These are phyloP conservation scores for Caenorhabditis inopinata DNA, from an alignment of 1,140 invertebrate species.

Conservation along the genomic window DNA sequence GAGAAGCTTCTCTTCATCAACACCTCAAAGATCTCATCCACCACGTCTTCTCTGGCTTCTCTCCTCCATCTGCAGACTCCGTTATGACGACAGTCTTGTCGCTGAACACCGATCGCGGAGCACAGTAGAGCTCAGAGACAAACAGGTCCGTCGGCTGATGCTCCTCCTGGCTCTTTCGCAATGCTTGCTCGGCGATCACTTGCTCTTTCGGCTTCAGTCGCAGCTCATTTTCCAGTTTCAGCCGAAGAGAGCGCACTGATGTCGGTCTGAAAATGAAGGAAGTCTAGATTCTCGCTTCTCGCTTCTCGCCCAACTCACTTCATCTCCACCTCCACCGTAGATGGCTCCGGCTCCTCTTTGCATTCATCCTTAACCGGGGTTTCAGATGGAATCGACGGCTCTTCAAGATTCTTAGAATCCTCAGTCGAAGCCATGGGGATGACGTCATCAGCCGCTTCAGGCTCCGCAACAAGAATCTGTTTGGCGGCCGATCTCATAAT, in stretches of 20 bases:
- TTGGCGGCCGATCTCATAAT: background rate
- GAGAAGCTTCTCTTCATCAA: too few species aligned
- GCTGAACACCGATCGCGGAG: background rate
- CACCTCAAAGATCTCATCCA: slow-evolving; percentile 2
- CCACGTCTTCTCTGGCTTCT: background rate
- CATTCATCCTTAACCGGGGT: background rate
- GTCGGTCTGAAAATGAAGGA: background rate
- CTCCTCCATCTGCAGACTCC: background rate
- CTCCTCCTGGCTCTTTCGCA: background rate
- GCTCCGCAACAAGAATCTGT: background rate
- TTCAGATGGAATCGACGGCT: background rate
- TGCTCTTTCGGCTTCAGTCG: background rate
- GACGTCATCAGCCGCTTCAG: background rate
- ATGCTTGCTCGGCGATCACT: background rate
- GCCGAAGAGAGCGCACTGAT: background rate
- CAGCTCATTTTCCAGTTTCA: background rate
- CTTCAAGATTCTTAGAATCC: background rate
- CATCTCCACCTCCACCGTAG: background rate
- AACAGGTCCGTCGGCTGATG: too few species aligned
- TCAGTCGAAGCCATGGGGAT: background rate
- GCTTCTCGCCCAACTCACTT: background rate
- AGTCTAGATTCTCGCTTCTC: background rate
- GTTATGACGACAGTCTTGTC: background rate
- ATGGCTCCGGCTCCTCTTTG: background rate
- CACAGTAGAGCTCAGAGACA: background rate